Evolutionary conservation across 2,113 vertebrate genomes (phyloP), one percentile per base, ranked within the genome.

Genomic region (Caracal caracal): DNA sequence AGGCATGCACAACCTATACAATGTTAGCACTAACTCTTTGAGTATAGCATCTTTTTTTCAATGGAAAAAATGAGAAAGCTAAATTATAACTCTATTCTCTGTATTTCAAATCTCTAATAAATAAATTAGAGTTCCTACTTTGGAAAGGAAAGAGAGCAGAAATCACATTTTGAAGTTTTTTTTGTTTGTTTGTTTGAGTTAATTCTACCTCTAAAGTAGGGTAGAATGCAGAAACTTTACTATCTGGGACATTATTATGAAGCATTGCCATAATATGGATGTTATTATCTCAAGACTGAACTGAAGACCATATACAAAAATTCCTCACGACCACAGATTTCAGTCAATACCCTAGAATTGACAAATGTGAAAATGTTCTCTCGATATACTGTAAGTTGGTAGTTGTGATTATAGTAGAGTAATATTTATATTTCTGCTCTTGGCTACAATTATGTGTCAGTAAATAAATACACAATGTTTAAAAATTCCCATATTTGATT

Each of bases 71-170:
- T 35, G 15, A 85, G 22, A 13, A 90, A 71, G 51, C 10, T 16
- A 91, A 90, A 73, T 80, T 63, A 49, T 35, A 80, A 43, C 19
- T 93, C 65, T n/a, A 66, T 79, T 91, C 59, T 94, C 61, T 73
- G 13, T 59, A 80, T 79, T 90, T 81, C 40, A 90, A 40, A 90
- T 2, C 3, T 61, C 24, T 82, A 49, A 78, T 37, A 82, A 76
- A 53, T 83, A 83, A 63, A 75, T 4, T 59, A 22, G 63, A 10
- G 16, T 61, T 95, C 30, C 63, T 66, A 85, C 40, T 81, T 82
- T 22, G 24, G 47, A 49, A 96, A 73, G 28, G 51, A 63, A 33
- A 30, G 47, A 73, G 10, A 53, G 5, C 6, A 81, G 24, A 93
- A 92, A 82, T 24, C 4, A 22, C 19, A 85, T 53, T 89, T 81